Evolutionary conservation across 2,888 invertebrate species (phyloP), one percentile per base, ranked within the genome.

Genomic region (Anorthoa munda): DNA sequence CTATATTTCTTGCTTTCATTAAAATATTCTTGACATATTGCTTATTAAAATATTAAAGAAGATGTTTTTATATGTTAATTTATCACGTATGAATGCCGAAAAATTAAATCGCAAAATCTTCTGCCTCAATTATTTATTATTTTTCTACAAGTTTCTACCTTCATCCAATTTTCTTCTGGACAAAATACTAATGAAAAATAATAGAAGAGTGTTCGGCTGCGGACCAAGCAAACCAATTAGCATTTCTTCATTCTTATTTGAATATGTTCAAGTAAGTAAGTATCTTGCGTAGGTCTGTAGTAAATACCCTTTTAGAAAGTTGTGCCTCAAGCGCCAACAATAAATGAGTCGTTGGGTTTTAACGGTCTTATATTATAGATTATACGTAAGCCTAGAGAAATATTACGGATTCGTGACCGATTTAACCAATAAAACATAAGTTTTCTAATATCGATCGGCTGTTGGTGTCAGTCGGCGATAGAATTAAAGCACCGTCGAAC

Each of bases 371-470:
- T 55, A 60, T 7, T 46, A 65, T 63, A 85, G 77, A 26, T 71
- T 48, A 77, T 51, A 46, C 21, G 17, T 63, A 65, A n/a, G 66
- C 58, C 69, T 82, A 69, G 45, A 65, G 39, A 61, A 82, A 71
- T 79, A 72, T 60, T 70, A 78, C 76, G 72, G 76, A 85, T 86
- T 87, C 75, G 67, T 72, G 69, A 84, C 83, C 71, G 79, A 90
- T 86, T 83, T 72, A 79, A 68, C 75, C 75, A 88, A 86, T 89
- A 90, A 87, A 90, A 90, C 84, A 87, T 83, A 89, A 86, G 87
- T 93, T 92, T 93, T 93, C 83, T 92, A 92, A 86, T 95, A 95
- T 95, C 94, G 95, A 95, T 95, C 95, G 94, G 90, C 88, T 92
- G 88, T 91, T 91, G 88, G 87, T 90, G 86, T 88, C 87, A 86